A percentile compares a stretch with the other conserved stretches of the same genome.
Evolutionary conservation across 2,113 vertebrate species (phyloP).

Genomic region (Tenebrosternarchus preto): DNA sequence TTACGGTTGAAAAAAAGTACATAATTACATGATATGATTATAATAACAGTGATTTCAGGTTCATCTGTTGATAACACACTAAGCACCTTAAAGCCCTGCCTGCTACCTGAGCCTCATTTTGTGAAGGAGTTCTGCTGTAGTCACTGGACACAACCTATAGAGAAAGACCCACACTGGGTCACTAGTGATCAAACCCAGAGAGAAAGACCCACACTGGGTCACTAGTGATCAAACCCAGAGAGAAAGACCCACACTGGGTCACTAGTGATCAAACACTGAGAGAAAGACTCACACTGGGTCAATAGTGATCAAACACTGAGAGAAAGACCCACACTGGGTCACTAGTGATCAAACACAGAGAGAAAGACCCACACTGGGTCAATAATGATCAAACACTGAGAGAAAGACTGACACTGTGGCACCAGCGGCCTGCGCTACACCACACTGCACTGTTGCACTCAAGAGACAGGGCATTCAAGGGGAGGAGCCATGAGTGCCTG

Average conservation of each 20-base stretch:
- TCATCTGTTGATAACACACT: conserved; percentile 35
- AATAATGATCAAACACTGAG: neutral
- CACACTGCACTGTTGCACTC: conserved; percentile 25
- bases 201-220: too few species aligned
- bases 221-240: neutral
- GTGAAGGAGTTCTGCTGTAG: conserved; percentile 2
- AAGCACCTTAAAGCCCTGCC: conserved; percentile 37
- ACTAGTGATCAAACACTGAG: too few species aligned
- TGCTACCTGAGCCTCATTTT: conserved; percentile 18
- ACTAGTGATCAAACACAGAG: too few species aligned
- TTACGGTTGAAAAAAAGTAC: conserved; percentile 17
- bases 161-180: too few species aligned
- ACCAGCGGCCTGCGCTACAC: conserved; percentile 62
- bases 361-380: too few species aligned
- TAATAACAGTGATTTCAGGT: conserved; percentile 38
- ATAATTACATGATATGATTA: conserved; percentile 49
- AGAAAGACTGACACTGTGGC: conserved; percentile 24
- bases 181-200: too few species aligned
- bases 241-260: too few species aligned
- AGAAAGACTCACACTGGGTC: too few species aligned
- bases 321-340: too few species aligned
- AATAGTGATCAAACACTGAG: too few species aligned
- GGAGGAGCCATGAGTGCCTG: neutral
- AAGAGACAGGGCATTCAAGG: neutral
- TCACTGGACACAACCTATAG: conserved; percentile 22